Conservation (phyloP, 2,888 invertebrate species). For the Caenorhabditis afra region DNA sequence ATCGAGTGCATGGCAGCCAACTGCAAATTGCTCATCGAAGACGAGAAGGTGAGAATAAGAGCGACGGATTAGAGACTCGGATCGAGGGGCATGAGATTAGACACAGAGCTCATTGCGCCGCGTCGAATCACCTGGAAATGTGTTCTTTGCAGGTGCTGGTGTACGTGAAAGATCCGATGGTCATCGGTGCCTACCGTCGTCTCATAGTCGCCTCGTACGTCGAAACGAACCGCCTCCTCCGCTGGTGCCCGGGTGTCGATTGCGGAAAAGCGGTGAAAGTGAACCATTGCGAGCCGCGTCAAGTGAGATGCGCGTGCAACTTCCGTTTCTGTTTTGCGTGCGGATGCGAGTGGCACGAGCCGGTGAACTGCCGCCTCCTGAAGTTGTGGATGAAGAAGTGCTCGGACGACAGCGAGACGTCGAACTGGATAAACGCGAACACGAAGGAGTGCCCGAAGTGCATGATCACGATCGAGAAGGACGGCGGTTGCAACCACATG, state of each 20-base stretch:
- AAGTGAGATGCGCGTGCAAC: conserved; percentile 91
- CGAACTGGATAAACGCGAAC: conserved; percentile 99
- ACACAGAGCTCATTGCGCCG: too few species aligned
- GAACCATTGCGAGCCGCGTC: conserved; percentile 64
- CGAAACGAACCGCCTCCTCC: conserved; percentile 93
- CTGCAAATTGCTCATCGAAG: conserved; percentile 68
- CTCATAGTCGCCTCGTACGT: conserved; percentile 66
- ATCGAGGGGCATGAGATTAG: too few species aligned
- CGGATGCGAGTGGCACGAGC: conserved; percentile 92
- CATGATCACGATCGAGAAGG: conserved; percentile 86
- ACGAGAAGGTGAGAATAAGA: conserved; percentile 65
- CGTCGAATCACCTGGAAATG: too few species aligned
- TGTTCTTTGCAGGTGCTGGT: conserved; percentile 58
- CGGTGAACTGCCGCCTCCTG: conserved; percentile 93
- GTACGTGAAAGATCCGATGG: conserved; percentile 46
- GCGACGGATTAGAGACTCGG: too few species aligned
- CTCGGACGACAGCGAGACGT: conserved; percentile 98
- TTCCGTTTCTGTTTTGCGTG: conserved; percentile 89
- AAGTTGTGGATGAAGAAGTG: conserved; percentile 98
- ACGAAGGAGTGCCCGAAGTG: conserved; percentile 99
- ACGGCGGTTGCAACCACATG: conserved; percentile 99
- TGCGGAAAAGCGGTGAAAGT: conserved; percentile 93
- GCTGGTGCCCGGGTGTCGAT: conserved; percentile 98
- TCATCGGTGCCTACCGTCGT: conserved; percentile 58
- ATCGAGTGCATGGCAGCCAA: conserved; percentile 68